These are phyloP conservation scores for Kradibia gibbosae DNA, from an alignment of 1,140 invertebrate species.

Conservation along the genomic window DNA sequence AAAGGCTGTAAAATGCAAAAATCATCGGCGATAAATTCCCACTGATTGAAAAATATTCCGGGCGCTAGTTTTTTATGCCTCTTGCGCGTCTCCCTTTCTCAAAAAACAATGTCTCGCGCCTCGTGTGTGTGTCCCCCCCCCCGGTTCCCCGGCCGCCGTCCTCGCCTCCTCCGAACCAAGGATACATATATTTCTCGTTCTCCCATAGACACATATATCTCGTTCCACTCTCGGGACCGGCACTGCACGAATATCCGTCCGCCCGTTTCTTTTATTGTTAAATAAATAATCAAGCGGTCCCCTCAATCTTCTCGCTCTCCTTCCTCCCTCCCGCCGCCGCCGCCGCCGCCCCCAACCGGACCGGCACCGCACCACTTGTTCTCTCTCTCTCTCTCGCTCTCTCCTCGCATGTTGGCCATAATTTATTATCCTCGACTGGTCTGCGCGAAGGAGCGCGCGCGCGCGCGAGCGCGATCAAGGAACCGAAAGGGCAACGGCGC, in stretches of 20 bases:
- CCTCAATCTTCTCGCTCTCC: slow-evolving; percentile 17
- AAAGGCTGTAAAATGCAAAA: slow-evolving; percentile 47
- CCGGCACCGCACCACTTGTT: not conserved
- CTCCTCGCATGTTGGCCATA: slow-evolving; percentile 24
- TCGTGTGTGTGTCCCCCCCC: too few species aligned
- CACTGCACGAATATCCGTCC: slow-evolving; percentile 9
- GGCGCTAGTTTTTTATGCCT: slow-evolving; percentile 43
- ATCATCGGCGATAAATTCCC: slow-evolving; percentile 50
- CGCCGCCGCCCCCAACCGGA: slow-evolving; percentile 20
- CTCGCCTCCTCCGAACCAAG: not conserved
- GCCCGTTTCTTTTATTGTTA: slow-evolving; percentile 64
- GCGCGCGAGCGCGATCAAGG: slow-evolving; percentile 17
- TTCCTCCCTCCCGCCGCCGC: not conserved
- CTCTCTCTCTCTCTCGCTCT: not conserved
- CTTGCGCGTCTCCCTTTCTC: slow-evolving; percentile 16
- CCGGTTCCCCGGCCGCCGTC: too few species aligned
- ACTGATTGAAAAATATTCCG: slow-evolving; percentile 51
- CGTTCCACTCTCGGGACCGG: slow-evolving; percentile 2
- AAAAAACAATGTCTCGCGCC: slow-evolving; percentile 40
- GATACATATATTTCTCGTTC: slow-evolving; percentile 28
- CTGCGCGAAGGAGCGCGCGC: not conserved
- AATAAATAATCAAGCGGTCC: slow-evolving; percentile 67
- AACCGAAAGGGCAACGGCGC: slow-evolving; percentile 44
- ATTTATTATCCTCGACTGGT: slow-evolving; percentile 39
- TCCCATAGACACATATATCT: slow-evolving; percentile 31